Evolutionary conservation across 2,113 vertebrate species (phyloP).

Genomic region (Seriola aureovittata): DNA sequence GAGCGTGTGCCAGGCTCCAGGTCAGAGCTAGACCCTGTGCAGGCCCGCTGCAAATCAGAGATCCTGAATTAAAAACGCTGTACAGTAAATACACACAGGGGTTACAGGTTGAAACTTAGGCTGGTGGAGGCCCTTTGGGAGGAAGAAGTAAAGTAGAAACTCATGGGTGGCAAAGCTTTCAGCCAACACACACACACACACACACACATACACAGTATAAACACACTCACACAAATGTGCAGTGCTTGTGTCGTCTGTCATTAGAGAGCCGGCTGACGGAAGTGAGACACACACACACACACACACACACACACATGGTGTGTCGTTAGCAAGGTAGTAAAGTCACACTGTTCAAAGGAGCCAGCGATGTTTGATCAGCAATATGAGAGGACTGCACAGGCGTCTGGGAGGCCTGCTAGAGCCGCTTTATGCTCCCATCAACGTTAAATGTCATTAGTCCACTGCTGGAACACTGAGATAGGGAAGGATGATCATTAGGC

Average conservation of each 20-base stretch:
- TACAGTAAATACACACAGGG: conserved; percentile 56
- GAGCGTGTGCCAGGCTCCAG: conserved; percentile 61
- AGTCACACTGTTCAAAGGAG: conserved; percentile 81
- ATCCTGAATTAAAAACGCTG: conserved; percentile 49
- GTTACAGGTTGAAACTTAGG: conserved; percentile 64
- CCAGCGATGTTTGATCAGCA: conserved; percentile 74
- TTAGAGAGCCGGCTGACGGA: conserved; percentile 73
- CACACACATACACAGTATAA: conserved; percentile 35
- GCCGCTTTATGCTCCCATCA: conserved; percentile 46
- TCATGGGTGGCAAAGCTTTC: conserved; percentile 72
- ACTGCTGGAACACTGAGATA: conserved; percentile 38
- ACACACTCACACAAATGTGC: conserved; percentile 32
- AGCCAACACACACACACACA: conserved; percentile 55
- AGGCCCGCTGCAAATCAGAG: conserved; percentile 58
- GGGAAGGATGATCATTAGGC: conserved; percentile 32
- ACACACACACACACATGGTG: conserved; percentile 49
- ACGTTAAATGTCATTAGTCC: conserved; percentile 58
- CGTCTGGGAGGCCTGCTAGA: conserved; percentile 63
- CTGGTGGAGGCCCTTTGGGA: conserved; percentile 43
- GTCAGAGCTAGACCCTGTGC: conserved; percentile 41
- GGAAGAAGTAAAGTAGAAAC: conserved; percentile 59
- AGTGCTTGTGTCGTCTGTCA: conserved; percentile 73
- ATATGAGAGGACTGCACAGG: conserved; percentile 61
- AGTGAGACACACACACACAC: conserved; percentile 59
- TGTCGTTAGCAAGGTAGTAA: conserved; percentile 74